Conservation (phyloP, 2,797 vertebrate genomes). For the Paguma larvata region DNA sequence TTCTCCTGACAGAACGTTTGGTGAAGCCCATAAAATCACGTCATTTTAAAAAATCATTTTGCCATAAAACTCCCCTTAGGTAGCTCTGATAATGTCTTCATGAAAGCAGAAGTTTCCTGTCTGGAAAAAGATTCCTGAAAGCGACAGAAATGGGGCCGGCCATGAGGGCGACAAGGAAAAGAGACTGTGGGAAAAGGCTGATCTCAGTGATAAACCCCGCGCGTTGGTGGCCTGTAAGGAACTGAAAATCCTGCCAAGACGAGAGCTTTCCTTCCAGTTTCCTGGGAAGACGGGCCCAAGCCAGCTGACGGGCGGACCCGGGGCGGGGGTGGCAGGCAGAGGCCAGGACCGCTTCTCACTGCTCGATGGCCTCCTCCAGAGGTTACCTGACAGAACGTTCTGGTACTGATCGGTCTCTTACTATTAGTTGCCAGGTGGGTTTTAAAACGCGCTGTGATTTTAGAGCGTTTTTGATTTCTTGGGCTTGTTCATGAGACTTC, state of each 20-base stretch:
- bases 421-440: background rate
- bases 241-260: background rate
- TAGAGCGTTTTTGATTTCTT: background rate
- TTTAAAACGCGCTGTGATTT: background rate
- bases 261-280: background rate
- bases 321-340: background rate
- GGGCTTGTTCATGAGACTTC: background rate
- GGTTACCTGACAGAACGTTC: no score
- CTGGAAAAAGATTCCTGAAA: background rate
- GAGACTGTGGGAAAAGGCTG: background rate
- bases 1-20: background rate
- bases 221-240: background rate
- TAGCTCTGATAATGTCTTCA: conserved; percentile 19
- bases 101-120: conserved; percentile 16
- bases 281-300: background rate
- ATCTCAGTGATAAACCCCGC: background rate
- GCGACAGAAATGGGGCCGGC: background rate
- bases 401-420: background rate
- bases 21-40: background rate
- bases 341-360: background rate
- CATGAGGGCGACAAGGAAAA: background rate
- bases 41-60: background rate
- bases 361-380: background rate
- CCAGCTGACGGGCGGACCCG: background rate
- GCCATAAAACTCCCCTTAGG: background rate